Evolutionary conservation across 2,888 invertebrate genomes (phyloP), one percentile per base, ranked within the genome.

Genomic region (Caradrina kadenii): DNA sequence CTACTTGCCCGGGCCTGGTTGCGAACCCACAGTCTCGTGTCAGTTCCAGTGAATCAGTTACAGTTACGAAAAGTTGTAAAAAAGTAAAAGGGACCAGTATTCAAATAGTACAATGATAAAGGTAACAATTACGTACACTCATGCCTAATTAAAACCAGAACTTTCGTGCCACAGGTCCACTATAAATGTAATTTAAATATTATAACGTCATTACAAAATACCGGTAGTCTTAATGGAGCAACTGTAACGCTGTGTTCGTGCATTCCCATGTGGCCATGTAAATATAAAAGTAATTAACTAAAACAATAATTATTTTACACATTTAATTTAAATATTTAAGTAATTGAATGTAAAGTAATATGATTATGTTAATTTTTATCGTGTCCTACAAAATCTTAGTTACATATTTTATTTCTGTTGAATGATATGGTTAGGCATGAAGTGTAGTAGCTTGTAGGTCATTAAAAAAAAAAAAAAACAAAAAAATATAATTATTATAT

Each of bases 371-470:
- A 81, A 83, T 85, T 74, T 63, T 63, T 49, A 83, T 80, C 76
- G 71, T 80, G 78, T 83, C 78, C 84, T 81, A 83, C 80, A 79
- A 81, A 81, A 76, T 81, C 60, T 81, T 76, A 78, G 76, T 83
- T 74, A 63, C 69, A 52, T 76, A 75, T 81, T 81, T 69, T 77
- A 75, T 71, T 75, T 81, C 58, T 65, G 73, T 82, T 48, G 62
- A 69, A 71, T 73, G 66, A 68, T 76, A 73, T 66, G 42, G 22
- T 65, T 72, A 63, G 17, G 45, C 2, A 35, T 31, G 2, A 5
- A 39, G 2, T 26, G 4, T 39, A 39, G 1, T 39, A 3, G 35
- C 8, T 39, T 39, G 1, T 39, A 2, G 2, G 39, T 10, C 11
- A 39, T 4, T 13, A 39, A 39, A 39, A 39, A 39, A 39, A 3